Conservation (phyloP, 2,113 vertebrate species). For the Chaetura pelagica region DNA sequence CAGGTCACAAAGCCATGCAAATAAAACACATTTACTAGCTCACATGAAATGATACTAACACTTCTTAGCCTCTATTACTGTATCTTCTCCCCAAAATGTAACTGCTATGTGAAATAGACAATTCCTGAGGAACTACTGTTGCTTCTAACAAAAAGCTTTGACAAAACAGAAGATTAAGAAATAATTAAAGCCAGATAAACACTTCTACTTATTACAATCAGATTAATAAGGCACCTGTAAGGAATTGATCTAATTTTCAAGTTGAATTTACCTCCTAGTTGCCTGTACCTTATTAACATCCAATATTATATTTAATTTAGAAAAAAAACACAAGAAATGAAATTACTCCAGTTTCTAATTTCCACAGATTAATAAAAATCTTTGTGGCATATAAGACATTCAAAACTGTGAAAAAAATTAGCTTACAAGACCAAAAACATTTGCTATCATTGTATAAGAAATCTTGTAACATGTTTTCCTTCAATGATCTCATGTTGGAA, state of each 20-base stretch:
- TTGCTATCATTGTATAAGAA: background rate
- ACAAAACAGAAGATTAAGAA: background rate
- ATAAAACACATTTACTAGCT: background rate
- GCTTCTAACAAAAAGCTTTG: background rate
- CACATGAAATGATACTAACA: background rate
- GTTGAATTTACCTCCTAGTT: background rate
- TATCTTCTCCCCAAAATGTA: background rate
- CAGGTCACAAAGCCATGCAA: background rate
- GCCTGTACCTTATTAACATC: background rate
- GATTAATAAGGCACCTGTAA: background rate
- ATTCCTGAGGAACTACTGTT: background rate
- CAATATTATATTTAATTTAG: background rate
- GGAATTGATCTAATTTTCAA: background rate
- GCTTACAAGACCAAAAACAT: background rate
- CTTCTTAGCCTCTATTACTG: background rate
- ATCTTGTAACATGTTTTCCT: background rate
- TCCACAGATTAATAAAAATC: background rate
- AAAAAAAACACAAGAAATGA: background rate
- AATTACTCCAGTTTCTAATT: background rate
- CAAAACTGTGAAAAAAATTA: background rate
- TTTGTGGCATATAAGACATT: background rate
- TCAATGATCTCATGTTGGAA: background rate
- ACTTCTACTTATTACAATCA: background rate
- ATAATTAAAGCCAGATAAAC: background rate
- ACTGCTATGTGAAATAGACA: background rate